Evolutionary conservation across 2,797 vertebrate genomes (phyloP).

Genomic region (Catostomus latipinnis): DNA sequence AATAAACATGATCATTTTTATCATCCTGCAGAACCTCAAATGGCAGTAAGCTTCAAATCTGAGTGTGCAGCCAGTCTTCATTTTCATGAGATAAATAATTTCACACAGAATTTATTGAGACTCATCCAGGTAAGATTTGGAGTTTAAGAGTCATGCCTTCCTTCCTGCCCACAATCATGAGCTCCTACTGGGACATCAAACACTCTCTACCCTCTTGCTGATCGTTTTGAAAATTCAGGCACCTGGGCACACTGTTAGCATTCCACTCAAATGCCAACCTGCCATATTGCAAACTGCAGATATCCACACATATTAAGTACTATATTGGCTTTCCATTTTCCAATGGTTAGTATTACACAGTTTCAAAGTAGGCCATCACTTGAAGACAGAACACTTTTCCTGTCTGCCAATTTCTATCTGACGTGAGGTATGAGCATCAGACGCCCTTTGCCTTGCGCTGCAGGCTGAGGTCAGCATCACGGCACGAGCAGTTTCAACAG

Average conservation of each 20-base stretch:
- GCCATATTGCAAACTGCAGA: slow-evolving; percentile 69
- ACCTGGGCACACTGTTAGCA: slow-evolving; percentile 74
- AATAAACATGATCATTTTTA: no score
- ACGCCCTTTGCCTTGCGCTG: slow-evolving; percentile 23
- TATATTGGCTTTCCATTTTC: slow-evolving; percentile 75
- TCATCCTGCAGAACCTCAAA: slow-evolving; percentile 5
- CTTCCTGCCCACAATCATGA: slow-evolving; percentile 71
- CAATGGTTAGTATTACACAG: slow-evolving; percentile 72
- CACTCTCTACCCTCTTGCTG: slow-evolving; percentile 58
- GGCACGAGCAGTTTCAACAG: slow-evolving; percentile 13
- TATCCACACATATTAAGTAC: slow-evolving; percentile 78
- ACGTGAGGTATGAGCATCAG: slow-evolving; percentile 53
- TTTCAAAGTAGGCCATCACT: slow-evolving; percentile 77
- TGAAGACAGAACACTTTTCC: slow-evolving; percentile 69
- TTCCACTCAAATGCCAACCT: slow-evolving; percentile 72
- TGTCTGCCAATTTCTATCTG: slow-evolving; percentile 69
- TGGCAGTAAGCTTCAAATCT: slow-evolving; percentile 10
- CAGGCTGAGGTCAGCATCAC: slow-evolving; percentile 35
- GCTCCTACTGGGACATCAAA: slow-evolving; percentile 73
- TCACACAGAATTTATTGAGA: slow-evolving; percentile 50
- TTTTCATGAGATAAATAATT: slow-evolving; percentile 49
- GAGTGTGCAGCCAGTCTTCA: slow-evolving; percentile 38
- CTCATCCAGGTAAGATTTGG: slow-evolving; percentile 58
- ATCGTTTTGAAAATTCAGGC: slow-evolving; percentile 65
- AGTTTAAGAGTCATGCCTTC: slow-evolving; percentile 66